phyloP scores from a whole-genome alignment of 2,888 invertebrate species.

The Xylota sylvarum region DNA sequence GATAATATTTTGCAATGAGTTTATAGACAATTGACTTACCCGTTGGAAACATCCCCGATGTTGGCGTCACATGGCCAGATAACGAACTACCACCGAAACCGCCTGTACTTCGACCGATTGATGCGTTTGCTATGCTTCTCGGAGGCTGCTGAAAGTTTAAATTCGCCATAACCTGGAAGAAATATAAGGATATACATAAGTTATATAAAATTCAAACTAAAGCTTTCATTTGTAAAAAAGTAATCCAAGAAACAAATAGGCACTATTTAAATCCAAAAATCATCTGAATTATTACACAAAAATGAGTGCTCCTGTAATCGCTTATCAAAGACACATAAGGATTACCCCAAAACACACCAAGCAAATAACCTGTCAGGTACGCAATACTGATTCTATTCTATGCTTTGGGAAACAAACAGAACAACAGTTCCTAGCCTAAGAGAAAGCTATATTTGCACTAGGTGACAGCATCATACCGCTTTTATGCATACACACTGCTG shows the following conservation, averaged over 20 bases:
- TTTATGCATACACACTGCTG: background rate
- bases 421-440: background rate
- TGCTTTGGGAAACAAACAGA: background rate
- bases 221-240: too few relatives aligned
- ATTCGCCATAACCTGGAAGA: constrained; percentile 94
- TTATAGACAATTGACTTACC: constrained; percentile 79
- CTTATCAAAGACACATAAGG: too few relatives aligned
- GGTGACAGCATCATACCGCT: background rate
- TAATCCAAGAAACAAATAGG: too few relatives aligned
- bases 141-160: constrained; percentile 95
- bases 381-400: too few relatives aligned
- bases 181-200: background rate
- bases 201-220: background rate
- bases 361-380: too few relatives aligned
- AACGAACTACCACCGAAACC: constrained; percentile 89
- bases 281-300: too few relatives aligned
- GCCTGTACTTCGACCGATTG: constrained; percentile 88
- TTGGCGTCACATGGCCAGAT: constrained; percentile 91
- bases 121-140: constrained; percentile 93
- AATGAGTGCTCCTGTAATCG: too few relatives aligned
- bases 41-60: constrained; percentile 88
- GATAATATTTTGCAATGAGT: background rate
- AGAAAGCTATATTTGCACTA: background rate
- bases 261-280: too few relatives aligned
- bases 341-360: too few relatives aligned